A percentile compares a stretch with the other conserved stretches of the same genome.
These are phyloP conservation scores for Pseudotriccus pelzelni DNA, from an alignment of 2,797 vertebrate species.

Conservation along the genomic window DNA sequence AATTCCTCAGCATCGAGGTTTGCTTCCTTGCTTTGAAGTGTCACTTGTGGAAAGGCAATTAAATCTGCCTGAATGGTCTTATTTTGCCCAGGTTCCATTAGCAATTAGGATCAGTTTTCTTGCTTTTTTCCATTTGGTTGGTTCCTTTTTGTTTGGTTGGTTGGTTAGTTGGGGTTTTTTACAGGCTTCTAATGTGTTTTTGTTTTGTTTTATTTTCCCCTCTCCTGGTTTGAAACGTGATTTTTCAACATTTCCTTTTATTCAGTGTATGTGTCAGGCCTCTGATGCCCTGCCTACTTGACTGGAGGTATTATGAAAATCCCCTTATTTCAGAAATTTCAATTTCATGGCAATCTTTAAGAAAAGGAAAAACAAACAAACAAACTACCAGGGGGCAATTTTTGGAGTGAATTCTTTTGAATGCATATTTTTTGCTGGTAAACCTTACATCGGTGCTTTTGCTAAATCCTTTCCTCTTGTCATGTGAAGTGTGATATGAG, in stretches of 20 bases:
- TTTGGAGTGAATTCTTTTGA: not conserved
- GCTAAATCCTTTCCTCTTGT: not conserved
- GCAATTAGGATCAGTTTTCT: not conserved
- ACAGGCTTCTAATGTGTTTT: not conserved
- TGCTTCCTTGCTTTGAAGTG: not conserved
- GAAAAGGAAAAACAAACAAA: not conserved
- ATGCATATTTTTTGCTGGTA: not conserved
- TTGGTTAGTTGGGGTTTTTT: not conserved
- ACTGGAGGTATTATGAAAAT: not conserved
- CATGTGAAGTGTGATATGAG: not conserved
- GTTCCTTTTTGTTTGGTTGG: not conserved
- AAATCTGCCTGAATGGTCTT: not conserved
- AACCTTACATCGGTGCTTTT: not conserved
- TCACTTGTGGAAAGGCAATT: conserved; percentile 18
- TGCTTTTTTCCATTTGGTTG: not conserved
- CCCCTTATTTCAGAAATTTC: not conserved
- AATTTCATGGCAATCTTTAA: not conserved
- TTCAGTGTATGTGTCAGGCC: not conserved
- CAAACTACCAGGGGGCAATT: rapidly evolving
- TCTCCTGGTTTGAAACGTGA: not conserved
- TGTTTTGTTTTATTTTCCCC: not conserved
- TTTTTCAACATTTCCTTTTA: not conserved
- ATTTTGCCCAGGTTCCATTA: not conserved
- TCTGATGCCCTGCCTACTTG: not conserved
- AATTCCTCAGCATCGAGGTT: not conserved